phyloP scores from a whole-genome alignment of 2,797 vertebrate genomes.

The Aotus griseimembra region DNA sequence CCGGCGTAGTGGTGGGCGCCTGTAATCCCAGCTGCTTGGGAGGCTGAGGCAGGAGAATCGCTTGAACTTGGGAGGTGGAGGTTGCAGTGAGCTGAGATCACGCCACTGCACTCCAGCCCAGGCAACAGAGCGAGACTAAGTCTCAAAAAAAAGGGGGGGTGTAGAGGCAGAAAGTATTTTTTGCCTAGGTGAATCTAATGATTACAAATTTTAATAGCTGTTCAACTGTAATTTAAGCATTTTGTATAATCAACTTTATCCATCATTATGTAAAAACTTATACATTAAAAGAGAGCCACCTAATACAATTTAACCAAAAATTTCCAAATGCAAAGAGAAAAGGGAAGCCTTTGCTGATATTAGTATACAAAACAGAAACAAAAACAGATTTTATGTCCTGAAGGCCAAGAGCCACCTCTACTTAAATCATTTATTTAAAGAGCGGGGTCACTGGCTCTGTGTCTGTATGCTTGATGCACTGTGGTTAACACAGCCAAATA shows the following conservation, averaged over 20 bases:
- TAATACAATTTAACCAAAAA: neutral
- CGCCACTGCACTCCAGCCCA: neutral
- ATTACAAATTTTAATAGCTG: neutral
- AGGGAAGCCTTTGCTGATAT: neutral
- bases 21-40: neutral
- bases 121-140: neutral
- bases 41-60: neutral
- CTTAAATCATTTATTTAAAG: neutral
- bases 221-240: neutral
- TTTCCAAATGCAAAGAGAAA: constrained; percentile 6
- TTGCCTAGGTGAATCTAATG: constrained; percentile 9
- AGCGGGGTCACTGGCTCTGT: neutral
- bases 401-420: neutral
- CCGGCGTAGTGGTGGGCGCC: accelerated
- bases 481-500: neutral
- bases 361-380: neutral
- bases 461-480: neutral
- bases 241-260: neutral
- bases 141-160: neutral
- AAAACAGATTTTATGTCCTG: neutral
- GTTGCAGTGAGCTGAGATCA: neutral
- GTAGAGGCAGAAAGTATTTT: neutral
- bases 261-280: constrained; percentile 10
- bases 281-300: neutral
- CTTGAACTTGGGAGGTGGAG: neutral